Evolutionary conservation across 2,797 vertebrate species (phyloP).

Genomic region (Staurois parvus): DNA sequence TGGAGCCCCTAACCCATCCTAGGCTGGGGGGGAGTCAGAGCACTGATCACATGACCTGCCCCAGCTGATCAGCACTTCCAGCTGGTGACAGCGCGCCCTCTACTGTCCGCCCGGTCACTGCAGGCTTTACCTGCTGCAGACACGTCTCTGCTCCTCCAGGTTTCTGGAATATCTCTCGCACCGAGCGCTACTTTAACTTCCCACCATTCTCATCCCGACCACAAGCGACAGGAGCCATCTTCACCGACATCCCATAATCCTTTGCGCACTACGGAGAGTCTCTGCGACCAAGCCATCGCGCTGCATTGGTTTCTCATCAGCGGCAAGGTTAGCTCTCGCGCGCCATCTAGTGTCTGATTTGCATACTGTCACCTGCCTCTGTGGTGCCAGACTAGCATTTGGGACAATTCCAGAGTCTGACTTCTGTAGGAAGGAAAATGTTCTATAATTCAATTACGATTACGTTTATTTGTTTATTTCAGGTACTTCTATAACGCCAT

Average conservation of each 20-base stretch:
- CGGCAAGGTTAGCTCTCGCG: background rate
- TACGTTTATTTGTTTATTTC: too few species aligned
- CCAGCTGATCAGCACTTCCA: background rate
- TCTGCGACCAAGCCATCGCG: background rate
- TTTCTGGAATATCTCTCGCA: background rate
- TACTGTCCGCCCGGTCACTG: background rate
- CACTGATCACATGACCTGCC: background rate
- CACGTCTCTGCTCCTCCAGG: too few species aligned
- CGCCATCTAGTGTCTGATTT: conserved; percentile 27
- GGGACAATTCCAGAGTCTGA: too few species aligned
- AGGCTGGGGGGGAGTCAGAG: background rate
- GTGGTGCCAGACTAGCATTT: too few species aligned
- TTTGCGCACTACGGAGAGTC: conserved; percentile 12
- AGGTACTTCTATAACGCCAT: too few species aligned
- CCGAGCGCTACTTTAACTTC: background rate
- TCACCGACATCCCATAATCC: conserved; percentile 21
- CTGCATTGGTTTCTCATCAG: too few species aligned
- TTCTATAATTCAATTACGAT: too few species aligned
- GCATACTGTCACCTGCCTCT: too few species aligned
- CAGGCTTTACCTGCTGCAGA: background rate
- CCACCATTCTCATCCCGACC: background rate
- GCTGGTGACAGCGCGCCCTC: background rate
- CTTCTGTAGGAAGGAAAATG: too few species aligned
- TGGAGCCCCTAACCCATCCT: background rate
- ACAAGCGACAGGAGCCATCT: background rate